These are phyloP conservation scores for Colletes gigas DNA, from an alignment of 1,140 invertebrate genomes.

Conservation along the genomic window DNA sequence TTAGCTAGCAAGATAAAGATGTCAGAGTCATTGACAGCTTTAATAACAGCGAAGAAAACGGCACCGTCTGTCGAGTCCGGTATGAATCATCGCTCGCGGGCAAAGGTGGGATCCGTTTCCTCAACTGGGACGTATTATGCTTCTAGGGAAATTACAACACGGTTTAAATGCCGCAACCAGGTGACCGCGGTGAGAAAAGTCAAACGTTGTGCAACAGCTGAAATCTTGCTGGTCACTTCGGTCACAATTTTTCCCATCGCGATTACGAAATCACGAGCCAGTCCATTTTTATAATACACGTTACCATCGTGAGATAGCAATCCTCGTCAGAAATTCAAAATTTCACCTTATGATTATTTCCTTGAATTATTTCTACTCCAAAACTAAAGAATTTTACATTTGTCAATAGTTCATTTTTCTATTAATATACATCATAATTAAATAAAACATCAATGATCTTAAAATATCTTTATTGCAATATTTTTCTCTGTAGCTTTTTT, in stretches of 20 bases:
- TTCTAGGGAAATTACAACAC: slow-evolving; percentile 56
- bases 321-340: too few species aligned
- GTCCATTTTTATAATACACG: background rate
- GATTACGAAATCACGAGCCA: background rate
- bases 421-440: too few species aligned
- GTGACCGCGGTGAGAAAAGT: slow-evolving; percentile 43
- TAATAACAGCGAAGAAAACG: slow-evolving; percentile 27
- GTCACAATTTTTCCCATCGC: background rate
- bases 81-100: slow-evolving; percentile 55
- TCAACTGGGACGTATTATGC: slow-evolving; percentile 47
- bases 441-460: too few species aligned
- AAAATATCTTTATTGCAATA: too few species aligned
- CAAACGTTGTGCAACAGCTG: slow-evolving; percentile 35
- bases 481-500: too few species aligned
- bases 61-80: slow-evolving; percentile 30
- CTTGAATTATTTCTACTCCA: too few species aligned
- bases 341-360: too few species aligned
- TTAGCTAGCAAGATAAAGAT: background rate
- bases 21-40: slow-evolving; percentile 14
- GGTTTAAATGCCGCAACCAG: slow-evolving; percentile 47
- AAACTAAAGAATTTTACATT: too few species aligned
- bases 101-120: slow-evolving; percentile 57
- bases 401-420: too few species aligned
- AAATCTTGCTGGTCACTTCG: background rate
- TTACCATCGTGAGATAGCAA: too few species aligned